These are phyloP conservation scores for Xanthostigma xanthostigma DNA, from an alignment of 2,888 invertebrate species.

Conservation along the genomic window DNA sequence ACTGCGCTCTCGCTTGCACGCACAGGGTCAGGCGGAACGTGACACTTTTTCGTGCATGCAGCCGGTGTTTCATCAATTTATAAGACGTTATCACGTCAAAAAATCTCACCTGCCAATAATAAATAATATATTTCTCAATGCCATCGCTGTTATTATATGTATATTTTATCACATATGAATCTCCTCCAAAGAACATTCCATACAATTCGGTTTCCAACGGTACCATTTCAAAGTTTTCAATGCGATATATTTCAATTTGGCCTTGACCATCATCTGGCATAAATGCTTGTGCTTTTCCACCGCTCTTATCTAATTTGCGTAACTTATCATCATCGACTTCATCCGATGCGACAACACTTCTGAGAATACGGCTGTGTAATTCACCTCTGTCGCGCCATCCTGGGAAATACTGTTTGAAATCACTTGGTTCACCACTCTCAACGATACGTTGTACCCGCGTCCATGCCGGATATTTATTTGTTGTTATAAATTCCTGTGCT, in stretches of 20 bases:
- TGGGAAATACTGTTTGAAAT: constrained; percentile 78
- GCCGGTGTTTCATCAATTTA: too few species aligned
- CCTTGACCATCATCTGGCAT: constrained; percentile 64
- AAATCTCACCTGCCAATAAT: constrained; percentile 48
- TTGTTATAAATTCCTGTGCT: constrained; percentile 46
- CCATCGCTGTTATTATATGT: constrained; percentile 36
- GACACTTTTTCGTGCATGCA: too few species aligned
- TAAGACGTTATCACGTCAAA: too few species aligned
- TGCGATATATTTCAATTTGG: constrained; percentile 29
- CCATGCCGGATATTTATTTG: constrained; percentile 65
- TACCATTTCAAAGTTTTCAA: constrained; percentile 34
- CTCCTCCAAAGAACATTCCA: constrained; percentile 44
- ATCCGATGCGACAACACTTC: constrained; percentile 4
- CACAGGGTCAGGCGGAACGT: too few species aligned
- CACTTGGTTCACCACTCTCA: constrained; percentile 70
- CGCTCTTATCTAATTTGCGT: constrained; percentile 31
- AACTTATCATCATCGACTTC: constrained; percentile 18
- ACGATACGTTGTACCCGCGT: constrained; percentile 59
- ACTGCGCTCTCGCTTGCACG: too few species aligned
- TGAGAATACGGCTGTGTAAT: constrained; percentile 37
- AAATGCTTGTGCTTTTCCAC: constrained; percentile 48
- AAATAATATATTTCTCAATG: constrained; percentile 37
- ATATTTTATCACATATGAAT: constrained; percentile 53
- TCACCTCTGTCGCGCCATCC: constrained; percentile 59
- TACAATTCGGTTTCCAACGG: constrained; percentile 29